These are phyloP conservation scores for Bergia sp. DNA, from an alignment of 92 coral and sea anemone genomes.

Conservation along the genomic window DNA sequence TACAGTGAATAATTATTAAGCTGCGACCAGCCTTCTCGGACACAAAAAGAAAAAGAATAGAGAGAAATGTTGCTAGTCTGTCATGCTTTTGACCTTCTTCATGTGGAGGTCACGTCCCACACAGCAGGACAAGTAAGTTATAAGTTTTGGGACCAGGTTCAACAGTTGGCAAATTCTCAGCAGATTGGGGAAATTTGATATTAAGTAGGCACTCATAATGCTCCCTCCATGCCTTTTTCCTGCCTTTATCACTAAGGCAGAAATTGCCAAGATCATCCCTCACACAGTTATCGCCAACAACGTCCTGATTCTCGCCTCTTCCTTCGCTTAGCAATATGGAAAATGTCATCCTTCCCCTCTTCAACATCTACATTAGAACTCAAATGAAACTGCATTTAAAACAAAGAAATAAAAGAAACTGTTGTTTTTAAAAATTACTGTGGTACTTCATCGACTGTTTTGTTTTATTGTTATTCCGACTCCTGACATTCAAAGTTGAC, in stretches of 20 bases:
- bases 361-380: background rate
- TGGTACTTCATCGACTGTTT: no score
- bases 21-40: no score
- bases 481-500: no score
- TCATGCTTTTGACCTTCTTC: no score
- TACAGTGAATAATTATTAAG: no score
- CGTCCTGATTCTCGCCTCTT: slow-evolving; percentile 37
- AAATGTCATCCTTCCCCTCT: background rate
- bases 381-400: no score
- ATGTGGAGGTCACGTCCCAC: no score
- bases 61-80: no score
- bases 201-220: slow-evolving; percentile 52
- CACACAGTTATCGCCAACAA: slow-evolving; percentile 43
- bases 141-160: slow-evolving; percentile 26
- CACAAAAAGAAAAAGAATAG: no score
- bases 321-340: slow-evolving; percentile 35
- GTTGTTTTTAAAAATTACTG: no score
- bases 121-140: background rate
- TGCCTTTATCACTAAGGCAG: slow-evolving; percentile 18
- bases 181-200: slow-evolving; percentile 46
- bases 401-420: no score
- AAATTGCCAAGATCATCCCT: background rate
- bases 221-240: slow-evolving; percentile 45
- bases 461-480: no score
- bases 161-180: slow-evolving; percentile 39